A percentile compares a stretch with the other conserved stretches of the same genome.
These are phyloP conservation scores for Tiliqua scincoides DNA, from an alignment of 2,113 vertebrate species.

Conservation along the genomic window DNA sequence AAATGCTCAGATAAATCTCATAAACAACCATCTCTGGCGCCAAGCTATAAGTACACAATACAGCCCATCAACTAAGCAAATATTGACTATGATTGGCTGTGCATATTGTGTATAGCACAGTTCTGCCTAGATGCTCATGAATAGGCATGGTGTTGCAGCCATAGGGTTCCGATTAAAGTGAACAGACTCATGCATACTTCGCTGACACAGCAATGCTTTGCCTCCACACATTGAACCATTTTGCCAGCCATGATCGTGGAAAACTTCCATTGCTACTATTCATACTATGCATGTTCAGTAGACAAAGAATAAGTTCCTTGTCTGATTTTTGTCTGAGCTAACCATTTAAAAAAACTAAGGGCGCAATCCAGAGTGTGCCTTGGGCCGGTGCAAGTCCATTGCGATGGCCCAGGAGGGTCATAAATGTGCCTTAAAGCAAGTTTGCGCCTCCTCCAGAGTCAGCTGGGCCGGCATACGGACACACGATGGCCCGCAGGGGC, in stretches of 20 bases:
- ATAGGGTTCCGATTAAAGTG: not conserved
- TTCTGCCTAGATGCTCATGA: not conserved
- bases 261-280: not conserved
- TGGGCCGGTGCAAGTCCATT: too few species aligned
- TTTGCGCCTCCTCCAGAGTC: too few species aligned
- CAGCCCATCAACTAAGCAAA: conserved; percentile 15
- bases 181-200: not conserved
- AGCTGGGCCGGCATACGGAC: too few species aligned
- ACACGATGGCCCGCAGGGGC: too few species aligned
- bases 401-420: too few species aligned
- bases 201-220: not conserved
- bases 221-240: not conserved
- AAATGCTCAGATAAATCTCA: not conserved
- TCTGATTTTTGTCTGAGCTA: not conserved
- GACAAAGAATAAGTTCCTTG: not conserved
- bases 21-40: not conserved
- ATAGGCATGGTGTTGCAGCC: not conserved
- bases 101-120: too few species aligned
- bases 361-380: too few species aligned
- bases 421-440: too few species aligned
- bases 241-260: not conserved
- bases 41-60: not conserved
- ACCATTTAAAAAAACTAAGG: not conserved
- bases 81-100: not conserved
- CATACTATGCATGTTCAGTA: not conserved